phyloP scores from a whole-genome alignment of 1,140 invertebrate species.

The Planococcus citri region DNA sequence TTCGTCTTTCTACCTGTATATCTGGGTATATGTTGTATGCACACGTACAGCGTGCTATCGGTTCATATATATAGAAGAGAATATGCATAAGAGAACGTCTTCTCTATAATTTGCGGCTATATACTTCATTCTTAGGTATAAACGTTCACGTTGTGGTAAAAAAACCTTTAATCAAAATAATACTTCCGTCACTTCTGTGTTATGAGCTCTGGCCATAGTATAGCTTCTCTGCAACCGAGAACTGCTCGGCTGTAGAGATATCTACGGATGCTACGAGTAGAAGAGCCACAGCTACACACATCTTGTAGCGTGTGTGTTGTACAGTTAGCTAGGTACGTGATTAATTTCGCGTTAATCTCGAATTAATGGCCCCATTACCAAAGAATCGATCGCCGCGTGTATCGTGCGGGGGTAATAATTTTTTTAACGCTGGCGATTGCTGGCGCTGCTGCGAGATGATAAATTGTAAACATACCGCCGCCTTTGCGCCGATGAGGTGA shows the following conservation, averaged over 20 bases:
- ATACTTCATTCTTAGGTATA: conserved; percentile 12
- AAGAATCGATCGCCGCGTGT: not conserved
- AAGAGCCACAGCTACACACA: no score
- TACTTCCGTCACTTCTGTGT: conserved; percentile 9
- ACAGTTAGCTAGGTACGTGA: conserved; percentile 17
- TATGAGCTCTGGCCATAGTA: not conserved
- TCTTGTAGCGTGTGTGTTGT: not conserved
- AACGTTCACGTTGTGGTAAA: conserved; percentile 16
- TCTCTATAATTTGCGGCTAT: conserved; percentile 17
- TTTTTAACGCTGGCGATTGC: not conserved
- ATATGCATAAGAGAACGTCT: conserved; percentile 6
- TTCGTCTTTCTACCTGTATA: no score
- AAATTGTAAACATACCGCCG: no score
- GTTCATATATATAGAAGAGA: not conserved
- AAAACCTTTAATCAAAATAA: conserved; percentile 21
- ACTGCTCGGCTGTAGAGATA: no score
- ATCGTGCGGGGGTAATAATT: conserved; percentile 4
- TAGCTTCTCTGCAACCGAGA: no score
- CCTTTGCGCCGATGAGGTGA: not conserved
- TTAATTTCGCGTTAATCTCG: conserved; percentile 17
- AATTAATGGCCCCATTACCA: conserved; percentile 16
- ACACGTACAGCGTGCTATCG: no score
- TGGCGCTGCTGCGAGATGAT: no score
- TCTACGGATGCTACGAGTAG: no score
- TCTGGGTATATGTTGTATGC: no score